These are phyloP conservation scores for Discoglossus pictus DNA, from an alignment of 2,797 vertebrate genomes.

Conservation along the genomic window DNA sequence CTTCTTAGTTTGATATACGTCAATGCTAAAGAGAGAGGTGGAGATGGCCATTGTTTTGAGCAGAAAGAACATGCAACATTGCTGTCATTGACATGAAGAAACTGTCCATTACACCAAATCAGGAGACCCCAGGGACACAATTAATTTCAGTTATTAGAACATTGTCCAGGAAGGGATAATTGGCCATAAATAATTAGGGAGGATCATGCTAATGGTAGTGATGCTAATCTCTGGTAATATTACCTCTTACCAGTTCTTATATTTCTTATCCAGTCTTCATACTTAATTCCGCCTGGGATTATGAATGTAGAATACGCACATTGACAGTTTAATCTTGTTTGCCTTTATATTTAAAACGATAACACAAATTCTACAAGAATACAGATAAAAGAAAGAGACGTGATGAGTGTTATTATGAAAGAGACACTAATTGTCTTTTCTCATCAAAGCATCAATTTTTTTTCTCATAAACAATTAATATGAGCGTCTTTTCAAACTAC, in stretches of 20 bases:
- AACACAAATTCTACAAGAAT: slow-evolving; percentile 67
- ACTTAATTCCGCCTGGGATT: slow-evolving; percentile 58
- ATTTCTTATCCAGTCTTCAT: slow-evolving; percentile 63
- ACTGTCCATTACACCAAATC: slow-evolving; percentile 53
- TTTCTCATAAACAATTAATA: slow-evolving; percentile 55
- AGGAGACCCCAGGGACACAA: slow-evolving; percentile 61
- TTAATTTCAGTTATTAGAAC: slow-evolving; percentile 63
- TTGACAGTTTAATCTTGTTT: slow-evolving; percentile 73
- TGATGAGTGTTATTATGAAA: slow-evolving; percentile 62
- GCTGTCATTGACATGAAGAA: slow-evolving; percentile 38
- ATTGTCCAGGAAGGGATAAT: slow-evolving; percentile 71
- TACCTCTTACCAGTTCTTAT: slow-evolving; percentile 54
- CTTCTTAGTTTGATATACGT: slow-evolving; percentile 52
- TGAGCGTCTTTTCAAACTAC: slow-evolving; percentile 51
- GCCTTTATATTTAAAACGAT: slow-evolving; percentile 66
- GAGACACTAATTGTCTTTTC: slow-evolving; percentile 59
- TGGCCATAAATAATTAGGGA: slow-evolving; percentile 69
- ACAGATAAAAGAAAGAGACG: slow-evolving; percentile 61
- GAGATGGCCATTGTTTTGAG: slow-evolving; percentile 45
- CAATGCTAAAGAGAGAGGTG: slow-evolving; percentile 42
- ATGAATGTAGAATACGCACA: slow-evolving; percentile 65
- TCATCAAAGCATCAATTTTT: slow-evolving; percentile 56
- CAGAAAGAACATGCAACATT: slow-evolving; percentile 37
- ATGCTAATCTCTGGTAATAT: slow-evolving; percentile 62
- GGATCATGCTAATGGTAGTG: slow-evolving; percentile 51